Conservation (phyloP, 64 coral and sea anemone species). For the Dendronephthya gigantea region DNA sequence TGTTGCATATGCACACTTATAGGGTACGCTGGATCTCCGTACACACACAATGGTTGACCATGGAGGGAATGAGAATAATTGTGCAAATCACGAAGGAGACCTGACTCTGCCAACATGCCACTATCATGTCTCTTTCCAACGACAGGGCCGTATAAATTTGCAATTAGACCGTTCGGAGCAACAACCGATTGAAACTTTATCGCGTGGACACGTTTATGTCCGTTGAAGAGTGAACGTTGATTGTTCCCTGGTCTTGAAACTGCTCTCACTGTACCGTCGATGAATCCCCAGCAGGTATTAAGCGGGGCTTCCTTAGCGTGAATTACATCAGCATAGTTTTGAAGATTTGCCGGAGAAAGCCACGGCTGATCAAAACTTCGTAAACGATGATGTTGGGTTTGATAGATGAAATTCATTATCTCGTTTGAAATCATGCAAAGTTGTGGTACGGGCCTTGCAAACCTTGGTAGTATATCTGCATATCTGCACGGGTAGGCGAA, state of each 20-base stretch:
- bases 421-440: not conserved
- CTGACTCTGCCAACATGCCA: conserved; percentile 29
- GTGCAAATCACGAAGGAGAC: conserved; percentile 20
- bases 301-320: conserved; percentile 8
- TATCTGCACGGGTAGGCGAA: conserved; percentile 44
- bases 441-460: not conserved
- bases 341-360: not conserved
- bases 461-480: conserved; percentile 21
- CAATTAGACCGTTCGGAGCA: conserved; percentile 29
- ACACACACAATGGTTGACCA: not conserved
- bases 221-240: not conserved
- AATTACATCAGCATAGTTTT: conserved; percentile 17
- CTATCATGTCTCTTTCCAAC: conserved; percentile 28
- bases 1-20: conserved; percentile 7
- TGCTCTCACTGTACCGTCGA: conserved; percentile 25
- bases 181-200: no score
- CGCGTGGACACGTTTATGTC: not conserved
- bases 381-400: not conserved
- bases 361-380: conserved; percentile 18
- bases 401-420: conserved; percentile 11
- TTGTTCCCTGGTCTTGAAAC: conserved; percentile 4
- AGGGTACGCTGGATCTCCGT: conserved; percentile 30
- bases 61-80: not conserved
- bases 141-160: conserved; percentile 28
- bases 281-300: conserved; percentile 29